Evolutionary conservation across 2,888 invertebrate genomes (phyloP).

Genomic region (Ophioninae sp.): DNA sequence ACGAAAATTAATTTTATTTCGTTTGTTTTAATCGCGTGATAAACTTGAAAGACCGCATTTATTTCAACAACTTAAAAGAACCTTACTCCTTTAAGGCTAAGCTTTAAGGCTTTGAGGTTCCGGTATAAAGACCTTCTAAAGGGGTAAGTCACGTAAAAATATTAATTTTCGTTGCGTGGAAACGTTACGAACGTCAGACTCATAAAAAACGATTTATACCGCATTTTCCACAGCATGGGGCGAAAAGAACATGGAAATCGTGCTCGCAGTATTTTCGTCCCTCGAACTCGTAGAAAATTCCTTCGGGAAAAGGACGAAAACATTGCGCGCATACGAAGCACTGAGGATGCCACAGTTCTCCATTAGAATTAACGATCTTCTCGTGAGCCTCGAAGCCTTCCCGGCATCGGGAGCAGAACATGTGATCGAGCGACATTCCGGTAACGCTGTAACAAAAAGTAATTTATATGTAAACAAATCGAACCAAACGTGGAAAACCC

Average conservation of each 20-base stretch:
- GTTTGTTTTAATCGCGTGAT: background rate
- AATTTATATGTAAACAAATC: background rate
- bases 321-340: conserved; percentile 99
- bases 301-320: conserved; percentile 98
- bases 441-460: conserved; percentile 80
- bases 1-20: background rate
- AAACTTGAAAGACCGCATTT: no score
- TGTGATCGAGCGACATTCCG: conserved; percentile 93
- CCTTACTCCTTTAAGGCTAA: no score
- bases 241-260: conserved; percentile 98
- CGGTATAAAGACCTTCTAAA: no score
- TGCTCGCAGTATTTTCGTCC: conserved; percentile 99
- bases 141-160: no score
- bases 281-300: conserved; percentile 99
- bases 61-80: no score
- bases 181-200: no score
- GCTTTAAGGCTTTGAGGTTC: no score
- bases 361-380: conserved; percentile 99
- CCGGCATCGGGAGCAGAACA: conserved; percentile 97
- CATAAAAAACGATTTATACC: conserved; percentile 80
- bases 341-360: conserved; percentile 99
- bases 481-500: background rate
- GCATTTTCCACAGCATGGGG: conserved; percentile 92
- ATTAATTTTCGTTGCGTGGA: background rate
- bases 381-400: conserved; percentile 98